These are phyloP conservation scores for Regulus satrapa DNA, from an alignment of 2,113 vertebrate genomes.

Conservation along the genomic window DNA sequence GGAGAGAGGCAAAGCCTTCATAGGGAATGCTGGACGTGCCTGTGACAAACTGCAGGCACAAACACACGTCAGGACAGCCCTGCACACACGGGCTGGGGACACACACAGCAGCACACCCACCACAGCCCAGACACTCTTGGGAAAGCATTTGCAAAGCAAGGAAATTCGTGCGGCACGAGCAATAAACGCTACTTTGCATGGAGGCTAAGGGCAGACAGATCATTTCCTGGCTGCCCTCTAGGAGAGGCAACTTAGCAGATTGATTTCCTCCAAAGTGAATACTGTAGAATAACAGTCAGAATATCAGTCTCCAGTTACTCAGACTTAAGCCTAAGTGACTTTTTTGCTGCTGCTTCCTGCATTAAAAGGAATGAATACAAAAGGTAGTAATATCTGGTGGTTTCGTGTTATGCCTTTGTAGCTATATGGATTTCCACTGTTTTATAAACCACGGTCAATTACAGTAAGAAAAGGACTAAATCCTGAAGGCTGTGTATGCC, in stretches of 20 bases:
- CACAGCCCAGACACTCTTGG: not conserved
- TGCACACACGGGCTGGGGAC: not conserved
- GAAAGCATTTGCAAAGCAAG: not conserved
- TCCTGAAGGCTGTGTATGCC: not conserved
- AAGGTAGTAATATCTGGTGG: not conserved
- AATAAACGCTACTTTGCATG: not conserved
- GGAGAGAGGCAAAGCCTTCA: constrained; percentile 92
- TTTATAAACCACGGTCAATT: not conserved
- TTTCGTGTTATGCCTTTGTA: not conserved
- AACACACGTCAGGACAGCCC: not conserved
- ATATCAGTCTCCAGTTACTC: not conserved
- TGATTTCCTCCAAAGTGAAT: not conserved
- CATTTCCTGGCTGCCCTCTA: not conserved
- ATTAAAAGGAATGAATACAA: not conserved
- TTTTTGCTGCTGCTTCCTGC: not conserved
- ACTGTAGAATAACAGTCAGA: not conserved
- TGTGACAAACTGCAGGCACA: constrained; percentile 87
- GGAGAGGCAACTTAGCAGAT: not conserved
- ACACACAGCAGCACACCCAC: not conserved
- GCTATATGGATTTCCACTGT: not conserved
- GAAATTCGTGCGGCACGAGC: not conserved
- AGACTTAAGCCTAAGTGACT: not conserved
- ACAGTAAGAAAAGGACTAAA: not conserved
- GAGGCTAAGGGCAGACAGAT: not conserved
- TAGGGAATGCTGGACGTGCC: constrained; percentile 97